These are phyloP conservation scores for Melanostoma scalare DNA, from an alignment of 2,888 invertebrate genomes.

Conservation along the genomic window DNA sequence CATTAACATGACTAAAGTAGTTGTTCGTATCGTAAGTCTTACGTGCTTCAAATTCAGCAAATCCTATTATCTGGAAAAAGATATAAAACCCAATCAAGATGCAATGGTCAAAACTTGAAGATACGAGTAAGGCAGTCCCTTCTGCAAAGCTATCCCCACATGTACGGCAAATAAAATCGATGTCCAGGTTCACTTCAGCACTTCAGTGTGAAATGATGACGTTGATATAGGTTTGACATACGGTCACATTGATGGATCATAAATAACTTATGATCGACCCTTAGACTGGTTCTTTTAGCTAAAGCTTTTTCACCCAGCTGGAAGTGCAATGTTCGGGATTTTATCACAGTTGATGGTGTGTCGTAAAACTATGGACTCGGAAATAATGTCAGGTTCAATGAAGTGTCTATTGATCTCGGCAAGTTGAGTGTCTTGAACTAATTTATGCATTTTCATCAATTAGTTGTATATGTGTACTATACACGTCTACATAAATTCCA, in stretches of 20 bases:
- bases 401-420: constrained; percentile 68
- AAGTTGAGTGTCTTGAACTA: constrained; percentile 39
- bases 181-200: constrained; percentile 42
- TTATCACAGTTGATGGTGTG: constrained; percentile 54
- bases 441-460: constrained; percentile 66
- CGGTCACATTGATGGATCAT: constrained; percentile 80
- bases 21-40: constrained; percentile 25
- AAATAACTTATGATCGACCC: constrained; percentile 78
- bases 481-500: background rate
- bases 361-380: constrained; percentile 63
- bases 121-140: constrained; percentile 1
- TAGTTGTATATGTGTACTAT: constrained; percentile 24
- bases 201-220: constrained; percentile 66
- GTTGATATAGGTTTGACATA: constrained; percentile 71
- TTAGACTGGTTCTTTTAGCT: constrained; percentile 22
- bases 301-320: constrained; percentile 44
- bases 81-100: constrained; percentile 66
- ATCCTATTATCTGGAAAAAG: constrained; percentile 65
- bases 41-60: constrained; percentile 52
- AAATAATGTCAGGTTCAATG: constrained; percentile 65
- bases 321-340: constrained; percentile 66
- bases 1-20: constrained; percentile 45
- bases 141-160: background rate
- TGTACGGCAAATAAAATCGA: constrained; percentile 49
- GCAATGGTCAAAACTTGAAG: constrained; percentile 65